Evolutionary conservation across 2,113 vertebrate genomes (phyloP).

Genomic region (Bufo gargarizans): DNA sequence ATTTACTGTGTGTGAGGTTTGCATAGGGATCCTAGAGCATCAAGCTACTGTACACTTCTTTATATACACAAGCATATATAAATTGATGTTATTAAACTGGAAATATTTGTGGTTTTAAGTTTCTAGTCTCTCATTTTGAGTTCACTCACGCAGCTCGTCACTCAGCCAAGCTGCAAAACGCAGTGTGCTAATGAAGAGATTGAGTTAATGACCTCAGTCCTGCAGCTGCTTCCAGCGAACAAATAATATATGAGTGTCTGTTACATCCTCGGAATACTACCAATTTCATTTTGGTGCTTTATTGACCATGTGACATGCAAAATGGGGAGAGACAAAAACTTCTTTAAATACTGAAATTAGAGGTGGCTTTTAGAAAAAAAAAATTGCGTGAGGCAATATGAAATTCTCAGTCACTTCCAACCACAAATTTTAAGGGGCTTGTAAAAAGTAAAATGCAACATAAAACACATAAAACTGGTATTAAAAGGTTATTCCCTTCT

Average conservation of each 20-base stretch:
- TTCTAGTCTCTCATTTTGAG: not conserved
- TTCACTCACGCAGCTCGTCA: constrained; percentile 12
- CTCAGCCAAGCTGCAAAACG: constrained; percentile 38
- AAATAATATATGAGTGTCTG: constrained; percentile 57
- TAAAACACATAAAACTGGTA: not conserved
- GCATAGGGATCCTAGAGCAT: not conserved
- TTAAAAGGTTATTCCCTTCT: too few species aligned
- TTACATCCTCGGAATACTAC: constrained; percentile 41
- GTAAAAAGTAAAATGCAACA: not conserved
- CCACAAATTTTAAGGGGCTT: not conserved
- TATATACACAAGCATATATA: not conserved
- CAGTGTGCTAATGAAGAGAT: constrained; percentile 56
- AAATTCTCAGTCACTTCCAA: not conserved
- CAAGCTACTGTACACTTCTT: too few species aligned
- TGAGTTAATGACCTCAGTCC: constrained; percentile 44
- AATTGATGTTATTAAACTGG: not conserved
- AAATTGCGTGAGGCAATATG: not conserved
- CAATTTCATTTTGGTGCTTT: constrained; percentile 20
- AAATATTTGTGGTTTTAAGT: not conserved
- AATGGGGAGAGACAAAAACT: constrained; percentile 17
- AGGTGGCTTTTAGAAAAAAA: not conserved
- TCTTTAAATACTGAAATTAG: not conserved
- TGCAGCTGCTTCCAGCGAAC: constrained; percentile 48
- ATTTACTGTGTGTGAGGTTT: not conserved
- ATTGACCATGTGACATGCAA: constrained; percentile 15